Conservation (phyloP, 2,888 invertebrate genomes). For the Agrilus biguttatus region DNA sequence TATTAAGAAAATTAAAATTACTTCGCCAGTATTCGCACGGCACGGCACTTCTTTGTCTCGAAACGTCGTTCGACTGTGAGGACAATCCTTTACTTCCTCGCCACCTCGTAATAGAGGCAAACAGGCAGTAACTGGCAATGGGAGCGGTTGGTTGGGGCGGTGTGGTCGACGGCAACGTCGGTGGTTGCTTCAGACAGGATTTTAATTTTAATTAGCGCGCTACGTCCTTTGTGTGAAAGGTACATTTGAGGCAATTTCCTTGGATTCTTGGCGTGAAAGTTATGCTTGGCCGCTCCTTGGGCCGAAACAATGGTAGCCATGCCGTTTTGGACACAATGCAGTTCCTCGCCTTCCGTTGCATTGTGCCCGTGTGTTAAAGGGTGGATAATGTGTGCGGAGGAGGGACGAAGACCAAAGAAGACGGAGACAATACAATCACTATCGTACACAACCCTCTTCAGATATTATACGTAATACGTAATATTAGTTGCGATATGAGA, state of each 20-base stretch:
- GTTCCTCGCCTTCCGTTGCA: constrained; percentile 32
- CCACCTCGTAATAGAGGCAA: neutral
- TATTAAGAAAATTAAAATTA: no score
- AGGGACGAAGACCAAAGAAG: no score
- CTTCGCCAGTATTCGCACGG: no score
- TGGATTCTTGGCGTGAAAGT: constrained; percentile 21
- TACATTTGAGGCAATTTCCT: constrained; percentile 31
- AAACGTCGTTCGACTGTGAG: no score
- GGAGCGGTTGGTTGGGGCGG: constrained; percentile 1
- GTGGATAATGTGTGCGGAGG: constrained; percentile 27
- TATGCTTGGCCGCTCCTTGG: constrained; percentile 27
- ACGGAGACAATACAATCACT: no score
- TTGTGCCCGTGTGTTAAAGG: constrained; percentile 34
- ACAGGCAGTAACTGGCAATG: neutral
- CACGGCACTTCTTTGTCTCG: no score
- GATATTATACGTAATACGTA: no score
- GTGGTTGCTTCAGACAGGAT: constrained; percentile 8
- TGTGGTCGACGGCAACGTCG: neutral
- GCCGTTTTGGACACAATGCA: constrained; percentile 31
- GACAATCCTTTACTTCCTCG: no score
- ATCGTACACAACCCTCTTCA: no score
- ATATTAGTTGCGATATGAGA: no score
- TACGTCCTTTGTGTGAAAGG: constrained; percentile 25
- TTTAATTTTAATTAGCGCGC: constrained; percentile 31
- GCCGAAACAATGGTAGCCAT: constrained; percentile 25